phyloP scores from a whole-genome alignment of 2,113 vertebrate species.

The Takifugu flavidus region DNA sequence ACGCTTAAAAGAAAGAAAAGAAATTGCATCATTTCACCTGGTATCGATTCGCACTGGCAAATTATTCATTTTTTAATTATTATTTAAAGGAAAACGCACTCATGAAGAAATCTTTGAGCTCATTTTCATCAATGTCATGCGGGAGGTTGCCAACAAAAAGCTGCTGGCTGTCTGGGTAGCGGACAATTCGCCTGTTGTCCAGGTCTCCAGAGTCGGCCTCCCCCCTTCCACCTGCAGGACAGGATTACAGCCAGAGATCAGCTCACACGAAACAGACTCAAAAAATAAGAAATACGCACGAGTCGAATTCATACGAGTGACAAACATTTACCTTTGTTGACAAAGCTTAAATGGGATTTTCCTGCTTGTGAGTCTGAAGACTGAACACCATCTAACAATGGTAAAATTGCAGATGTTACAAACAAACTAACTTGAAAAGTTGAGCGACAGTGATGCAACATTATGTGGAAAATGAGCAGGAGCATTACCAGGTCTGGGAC shows the following conservation, averaged over 20 bases:
- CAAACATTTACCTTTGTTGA: slow-evolving; percentile 69
- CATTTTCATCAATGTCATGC: slow-evolving; percentile 90
- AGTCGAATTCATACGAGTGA: background rate
- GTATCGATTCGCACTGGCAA: background rate
- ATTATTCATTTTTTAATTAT: background rate
- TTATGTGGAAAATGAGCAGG: background rate
- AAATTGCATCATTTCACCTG: background rate
- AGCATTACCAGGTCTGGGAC: slow-evolving; percentile 84
- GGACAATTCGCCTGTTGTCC: slow-evolving; percentile 84
- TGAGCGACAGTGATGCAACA: background rate
- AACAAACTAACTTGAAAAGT: background rate
- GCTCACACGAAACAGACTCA: background rate
- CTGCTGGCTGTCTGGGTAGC: slow-evolving; percentile 94
- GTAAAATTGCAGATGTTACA: slow-evolving; percentile 2
- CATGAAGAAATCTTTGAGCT: slow-evolving; percentile 96
- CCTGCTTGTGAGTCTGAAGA: slow-evolving; percentile 71
- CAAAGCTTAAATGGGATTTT: slow-evolving; percentile 75
- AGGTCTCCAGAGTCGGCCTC: slow-evolving; percentile 85
- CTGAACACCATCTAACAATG: slow-evolving; percentile 65
- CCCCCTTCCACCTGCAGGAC: slow-evolving; percentile 75
- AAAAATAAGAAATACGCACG: background rate
- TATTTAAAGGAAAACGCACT: slow-evolving; percentile 72
- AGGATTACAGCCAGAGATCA: background rate
- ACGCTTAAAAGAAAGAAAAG: slow-evolving; percentile 71
- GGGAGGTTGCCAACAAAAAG: slow-evolving; percentile 95